A percentile compares a stretch with the other conserved stretches of the same genome.
Evolutionary conservation across 2,113 vertebrate species (phyloP).

Genomic region (Tetrao urogallus): DNA sequence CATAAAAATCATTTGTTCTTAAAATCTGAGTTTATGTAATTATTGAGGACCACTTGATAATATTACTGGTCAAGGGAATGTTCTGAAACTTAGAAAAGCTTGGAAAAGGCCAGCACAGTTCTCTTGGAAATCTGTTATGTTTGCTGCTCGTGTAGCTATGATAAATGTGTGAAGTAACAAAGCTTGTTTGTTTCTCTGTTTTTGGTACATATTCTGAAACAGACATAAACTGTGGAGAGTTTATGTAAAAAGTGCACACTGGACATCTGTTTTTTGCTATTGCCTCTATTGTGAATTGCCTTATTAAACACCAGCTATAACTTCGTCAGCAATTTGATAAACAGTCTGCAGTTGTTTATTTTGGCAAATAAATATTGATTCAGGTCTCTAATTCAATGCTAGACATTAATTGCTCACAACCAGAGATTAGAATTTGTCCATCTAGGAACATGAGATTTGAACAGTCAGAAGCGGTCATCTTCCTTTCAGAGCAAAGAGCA

Average conservation of each 20-base stretch:
- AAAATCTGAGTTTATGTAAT: not conserved
- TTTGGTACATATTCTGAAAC: not conserved
- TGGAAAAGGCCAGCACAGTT: accelerated
- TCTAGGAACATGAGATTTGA: not conserved
- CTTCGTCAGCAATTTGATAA: not conserved
- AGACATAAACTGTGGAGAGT: not conserved
- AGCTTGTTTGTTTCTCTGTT: not conserved
- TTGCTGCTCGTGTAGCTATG: too few relatives aligned
- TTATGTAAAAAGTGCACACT: not conserved
- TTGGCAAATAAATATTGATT: not conserved
- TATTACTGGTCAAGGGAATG: not conserved
- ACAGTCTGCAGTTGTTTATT: not conserved
- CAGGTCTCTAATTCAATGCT: not conserved
- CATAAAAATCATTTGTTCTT: not conserved
- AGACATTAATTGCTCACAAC: not conserved
- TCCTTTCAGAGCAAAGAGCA: not conserved
- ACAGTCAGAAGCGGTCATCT: not conserved
- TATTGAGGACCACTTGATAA: not conserved
- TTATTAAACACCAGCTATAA: not conserved
- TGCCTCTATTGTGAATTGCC: not conserved
- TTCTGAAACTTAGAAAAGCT: not conserved
- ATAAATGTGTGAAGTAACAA: too few relatives aligned
- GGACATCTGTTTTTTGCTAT: not conserved
- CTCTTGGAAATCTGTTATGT: not conserved
- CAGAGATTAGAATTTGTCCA: not conserved